Base-by-base conservation (phyloP, 2,888 invertebrate species). In the Zygaena filipendulae region DNA sequence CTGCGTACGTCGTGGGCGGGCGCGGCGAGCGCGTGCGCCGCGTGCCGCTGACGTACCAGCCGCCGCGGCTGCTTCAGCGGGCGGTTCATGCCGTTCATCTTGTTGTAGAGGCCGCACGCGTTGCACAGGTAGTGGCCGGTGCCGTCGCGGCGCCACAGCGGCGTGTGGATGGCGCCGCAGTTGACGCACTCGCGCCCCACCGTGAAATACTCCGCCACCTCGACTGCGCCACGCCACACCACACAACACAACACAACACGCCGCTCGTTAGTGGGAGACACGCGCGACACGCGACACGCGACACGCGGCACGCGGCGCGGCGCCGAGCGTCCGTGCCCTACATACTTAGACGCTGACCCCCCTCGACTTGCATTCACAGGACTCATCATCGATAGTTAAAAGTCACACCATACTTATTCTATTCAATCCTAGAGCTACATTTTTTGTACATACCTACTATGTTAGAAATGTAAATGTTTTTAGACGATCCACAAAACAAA, bases 51-150 rank as follows among this genome's bases (percentile, higher is more conserved):
- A 85, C 93, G 91, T 84, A 97, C 97, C 88, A 96, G 88, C 85
- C 97, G 94, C 67, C 95, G 95, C 46, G 97, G 97, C 82, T 97
- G 97, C 72, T 97, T 95, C 55, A 98, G 85, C 45, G 97, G 97
- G 52, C 97, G 85, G 83, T 96, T 96, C 87, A 95, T 92, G 64
- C 97, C 97, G 82, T 98, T 98, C 95, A 97, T 97, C 84, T 97
- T 97, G 83, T 94, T 95, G 86, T 98, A 98, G 59, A 99, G 91
- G 53, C 98, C 98, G 82, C 99, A 99, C 44, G 98, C 98, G 85
- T 99, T 99, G 87, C 99, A 99, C 55, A 98, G 88, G 82, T 97
- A 98, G 83, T 98, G 97, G 43, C 98, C 98, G 55, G 95, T 96
- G 70, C 95, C 95, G 85, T 99, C 98, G 67, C 99, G 87, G 47